Evolutionary conservation across 2,113 vertebrate genomes (phyloP).

Genomic region (Hippocampus barbouri): DNA sequence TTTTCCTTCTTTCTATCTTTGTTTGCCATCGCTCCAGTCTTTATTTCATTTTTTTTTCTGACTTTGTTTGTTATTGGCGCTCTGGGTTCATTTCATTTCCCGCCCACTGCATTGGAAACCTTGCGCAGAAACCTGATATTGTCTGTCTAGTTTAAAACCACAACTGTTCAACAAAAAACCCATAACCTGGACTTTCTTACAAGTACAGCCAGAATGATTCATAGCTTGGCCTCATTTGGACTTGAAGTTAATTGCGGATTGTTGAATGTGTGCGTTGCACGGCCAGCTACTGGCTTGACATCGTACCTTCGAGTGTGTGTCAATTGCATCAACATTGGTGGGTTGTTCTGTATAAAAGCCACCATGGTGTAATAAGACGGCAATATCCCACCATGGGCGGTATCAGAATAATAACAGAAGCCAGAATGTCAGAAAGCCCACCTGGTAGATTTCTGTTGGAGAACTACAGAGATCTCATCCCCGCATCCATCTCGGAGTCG

Average conservation of each 20-base stretch:
- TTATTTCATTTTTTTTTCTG: constrained; percentile 54
- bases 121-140: constrained; percentile 43
- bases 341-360: too few relatives aligned
- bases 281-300: too few relatives aligned
- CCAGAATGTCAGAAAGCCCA: too few relatives aligned
- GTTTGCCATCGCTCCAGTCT: constrained; percentile 46
- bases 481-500: background rate
- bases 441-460: too few relatives aligned
- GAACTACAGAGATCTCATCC: too few relatives aligned
- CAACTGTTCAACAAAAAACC: background rate
- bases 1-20: constrained; percentile 37
- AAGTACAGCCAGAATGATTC: constrained; percentile 10
- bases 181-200: constrained; percentile 4
- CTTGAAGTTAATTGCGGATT: background rate
- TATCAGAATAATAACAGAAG: too few relatives aligned
- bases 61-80: constrained; percentile 52
- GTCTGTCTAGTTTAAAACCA: constrained; percentile 8
- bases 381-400: too few relatives aligned
- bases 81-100: constrained; percentile 55
- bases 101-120: constrained; percentile 43
- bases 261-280: background rate
- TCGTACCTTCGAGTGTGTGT: too few relatives aligned
- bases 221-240: background rate
- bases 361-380: too few relatives aligned
- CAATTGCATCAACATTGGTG: too few relatives aligned